Percentiles rank a stretch among this genome's conserved stretches.
Evolutionary conservation across 2,113 vertebrate genomes (phyloP).

Genomic region (Spheniscus mendiculus): DNA sequence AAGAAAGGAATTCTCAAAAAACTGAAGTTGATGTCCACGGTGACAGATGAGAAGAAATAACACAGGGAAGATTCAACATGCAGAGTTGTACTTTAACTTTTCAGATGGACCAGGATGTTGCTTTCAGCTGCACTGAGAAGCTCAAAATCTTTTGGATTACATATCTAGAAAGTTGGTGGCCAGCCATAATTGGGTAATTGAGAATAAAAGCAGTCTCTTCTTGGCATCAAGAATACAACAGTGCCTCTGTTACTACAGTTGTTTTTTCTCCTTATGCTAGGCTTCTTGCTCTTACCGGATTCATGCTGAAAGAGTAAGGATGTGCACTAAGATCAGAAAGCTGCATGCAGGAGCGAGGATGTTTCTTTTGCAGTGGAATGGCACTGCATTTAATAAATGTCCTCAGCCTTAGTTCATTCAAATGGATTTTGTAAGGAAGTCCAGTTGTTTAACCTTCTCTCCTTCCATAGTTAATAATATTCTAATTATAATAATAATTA

Average conservation of each 20-base stretch:
- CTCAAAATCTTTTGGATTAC: neutral
- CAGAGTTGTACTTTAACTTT: neutral
- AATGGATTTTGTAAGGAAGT: conserved; percentile 22
- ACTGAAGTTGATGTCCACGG: neutral
- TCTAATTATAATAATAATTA: conserved; percentile 49
- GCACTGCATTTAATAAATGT: neutral
- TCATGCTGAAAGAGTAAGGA: neutral
- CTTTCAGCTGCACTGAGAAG: neutral
- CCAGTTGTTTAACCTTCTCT: conserved; percentile 15
- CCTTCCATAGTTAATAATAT: conserved; percentile 32
- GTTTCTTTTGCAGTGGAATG: neutral
- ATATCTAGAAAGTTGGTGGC: neutral
- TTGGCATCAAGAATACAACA: neutral
- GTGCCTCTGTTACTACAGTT: neutral
- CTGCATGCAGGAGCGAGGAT: neutral
- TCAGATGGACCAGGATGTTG: neutral
- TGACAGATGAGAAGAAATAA: neutral
- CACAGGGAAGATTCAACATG: neutral
- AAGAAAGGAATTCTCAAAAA: neutral
- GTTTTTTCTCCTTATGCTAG: neutral
- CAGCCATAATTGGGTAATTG: neutral
- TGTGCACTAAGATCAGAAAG: neutral
- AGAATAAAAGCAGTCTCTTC: neutral
- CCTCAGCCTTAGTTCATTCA: neutral
- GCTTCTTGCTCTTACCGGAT: neutral